Evolutionary conservation across 2,888 invertebrate species (phyloP).

Genomic region (Melipona bicolor): DNA sequence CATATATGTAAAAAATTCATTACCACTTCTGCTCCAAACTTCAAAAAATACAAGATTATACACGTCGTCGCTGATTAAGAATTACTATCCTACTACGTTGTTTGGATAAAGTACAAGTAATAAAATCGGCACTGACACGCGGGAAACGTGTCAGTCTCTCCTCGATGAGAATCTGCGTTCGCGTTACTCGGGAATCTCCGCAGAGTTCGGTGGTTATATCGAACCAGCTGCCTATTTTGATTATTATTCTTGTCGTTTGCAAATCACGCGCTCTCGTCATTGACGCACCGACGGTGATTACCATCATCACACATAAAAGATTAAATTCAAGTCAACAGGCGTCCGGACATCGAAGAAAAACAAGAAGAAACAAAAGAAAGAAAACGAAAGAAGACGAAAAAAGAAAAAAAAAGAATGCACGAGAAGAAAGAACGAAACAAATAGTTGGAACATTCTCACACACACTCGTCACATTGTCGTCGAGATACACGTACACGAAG

Average conservation of each 20-base stretch:
- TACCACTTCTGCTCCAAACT: constrained; percentile 10
- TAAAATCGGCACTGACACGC: constrained; percentile 35
- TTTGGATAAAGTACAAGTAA: constrained; percentile 37
- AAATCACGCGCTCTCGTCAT: not conserved
- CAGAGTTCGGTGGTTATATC: constrained; percentile 6
- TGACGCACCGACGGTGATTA: not conserved
- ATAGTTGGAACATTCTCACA: not conserved
- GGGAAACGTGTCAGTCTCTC: not conserved
- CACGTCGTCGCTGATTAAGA: constrained; percentile 21
- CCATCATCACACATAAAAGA: not conserved
- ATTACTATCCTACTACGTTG: constrained; percentile 24
- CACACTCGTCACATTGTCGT: constrained; percentile 6
- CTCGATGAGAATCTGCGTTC: constrained; percentile 1
- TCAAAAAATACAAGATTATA: constrained; percentile 37
- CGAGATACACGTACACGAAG: constrained; percentile 3
- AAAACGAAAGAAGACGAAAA: not conserved
- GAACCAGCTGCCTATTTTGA: constrained; percentile 38
- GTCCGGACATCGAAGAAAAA: not conserved
- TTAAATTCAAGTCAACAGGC: constrained; percentile 15
- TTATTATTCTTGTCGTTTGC: constrained; percentile 22
- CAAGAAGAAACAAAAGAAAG: not conserved
- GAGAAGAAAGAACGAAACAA: not conserved
- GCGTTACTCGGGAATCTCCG: not conserved
- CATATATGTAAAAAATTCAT: constrained; percentile 33
- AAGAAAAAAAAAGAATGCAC: not conserved